These are phyloP conservation scores for Andrena hattorfiana DNA, from an alignment of 2,888 invertebrate species.

Conservation along the genomic window DNA sequence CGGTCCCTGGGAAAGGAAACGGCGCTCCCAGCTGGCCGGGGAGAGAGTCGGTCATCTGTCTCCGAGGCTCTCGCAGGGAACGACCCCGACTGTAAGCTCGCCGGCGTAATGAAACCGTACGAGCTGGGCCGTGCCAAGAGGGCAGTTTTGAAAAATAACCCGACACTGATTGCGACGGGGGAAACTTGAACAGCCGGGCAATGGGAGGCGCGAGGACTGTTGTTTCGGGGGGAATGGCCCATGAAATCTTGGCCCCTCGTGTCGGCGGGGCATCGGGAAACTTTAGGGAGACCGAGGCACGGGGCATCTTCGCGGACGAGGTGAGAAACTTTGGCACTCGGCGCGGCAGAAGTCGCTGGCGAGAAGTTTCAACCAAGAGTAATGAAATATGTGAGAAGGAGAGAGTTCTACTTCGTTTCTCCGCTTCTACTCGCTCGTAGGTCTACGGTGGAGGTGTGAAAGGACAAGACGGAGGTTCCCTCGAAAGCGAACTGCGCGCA, in stretches of 20 bases:
- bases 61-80: not conserved
- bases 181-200: not conserved
- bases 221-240: not conserved
- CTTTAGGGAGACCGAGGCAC: not conserved
- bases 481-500: too few species aligned
- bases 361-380: too few species aligned
- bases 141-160: conserved; percentile 26
- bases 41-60: conserved; percentile 29
- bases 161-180: not conserved
- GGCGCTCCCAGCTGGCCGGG: conserved; percentile 9
- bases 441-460: too few species aligned
- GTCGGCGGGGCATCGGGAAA: not conserved
- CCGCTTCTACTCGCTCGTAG: too few species aligned
- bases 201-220: not conserved
- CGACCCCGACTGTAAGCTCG: not conserved
- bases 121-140: conserved; percentile 20
- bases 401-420: too few species aligned
- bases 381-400: too few species aligned
- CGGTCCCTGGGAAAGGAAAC: conserved; percentile 11
- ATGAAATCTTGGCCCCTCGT: not conserved
- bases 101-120: conserved; percentile 63
- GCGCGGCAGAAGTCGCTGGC: not conserved
- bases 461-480: too few species aligned
- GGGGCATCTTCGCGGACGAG: not conserved
- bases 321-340: not conserved